Evolutionary conservation across 92 coral and sea anemone species (phyloP).

Genomic region (Pocillopora meandrina): DNA sequence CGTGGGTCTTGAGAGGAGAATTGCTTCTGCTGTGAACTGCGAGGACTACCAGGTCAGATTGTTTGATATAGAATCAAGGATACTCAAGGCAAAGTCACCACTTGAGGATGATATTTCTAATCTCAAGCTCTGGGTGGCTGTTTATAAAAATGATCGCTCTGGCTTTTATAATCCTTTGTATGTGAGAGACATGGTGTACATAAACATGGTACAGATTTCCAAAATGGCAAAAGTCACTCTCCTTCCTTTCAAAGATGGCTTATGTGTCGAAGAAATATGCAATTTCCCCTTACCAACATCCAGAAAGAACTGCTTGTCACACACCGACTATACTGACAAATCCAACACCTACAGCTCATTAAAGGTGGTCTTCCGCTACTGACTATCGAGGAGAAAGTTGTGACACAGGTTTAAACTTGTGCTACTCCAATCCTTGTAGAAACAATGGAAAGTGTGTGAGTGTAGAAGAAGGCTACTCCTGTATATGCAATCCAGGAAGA

Average conservation of each 20-base stretch:
- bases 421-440: constrained; percentile 91
- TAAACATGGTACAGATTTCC: constrained; percentile 62
- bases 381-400: constrained; percentile 75
- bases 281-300: constrained; percentile 41
- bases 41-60: constrained; percentile 68
- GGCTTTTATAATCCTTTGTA: constrained; percentile 63
- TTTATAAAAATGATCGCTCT: constrained; percentile 57
- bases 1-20: constrained; percentile 50
- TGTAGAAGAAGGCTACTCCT: constrained; percentile 72
- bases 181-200: constrained; percentile 62
- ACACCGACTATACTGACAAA: constrained; percentile 49
- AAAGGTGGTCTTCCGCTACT: constrained; percentile 77
- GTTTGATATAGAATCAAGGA: constrained; percentile 72
- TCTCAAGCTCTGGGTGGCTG: constrained; percentile 81
- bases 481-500: constrained; percentile 70
- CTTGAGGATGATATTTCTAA: constrained; percentile 60
- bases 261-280: constrained; percentile 69
- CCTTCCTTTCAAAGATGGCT: constrained; percentile 67
- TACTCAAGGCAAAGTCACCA: constrained; percentile 41
- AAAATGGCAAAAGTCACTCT: constrained; percentile 52
- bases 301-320: constrained; percentile 63
- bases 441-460: constrained; percentile 80
- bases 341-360: constrained; percentile 67
- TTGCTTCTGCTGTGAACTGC: constrained; percentile 57
- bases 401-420: constrained; percentile 74